Evolutionary conservation across 2,113 vertebrate genomes (phyloP).

Genomic region (Gymnarchus niloticus): DNA sequence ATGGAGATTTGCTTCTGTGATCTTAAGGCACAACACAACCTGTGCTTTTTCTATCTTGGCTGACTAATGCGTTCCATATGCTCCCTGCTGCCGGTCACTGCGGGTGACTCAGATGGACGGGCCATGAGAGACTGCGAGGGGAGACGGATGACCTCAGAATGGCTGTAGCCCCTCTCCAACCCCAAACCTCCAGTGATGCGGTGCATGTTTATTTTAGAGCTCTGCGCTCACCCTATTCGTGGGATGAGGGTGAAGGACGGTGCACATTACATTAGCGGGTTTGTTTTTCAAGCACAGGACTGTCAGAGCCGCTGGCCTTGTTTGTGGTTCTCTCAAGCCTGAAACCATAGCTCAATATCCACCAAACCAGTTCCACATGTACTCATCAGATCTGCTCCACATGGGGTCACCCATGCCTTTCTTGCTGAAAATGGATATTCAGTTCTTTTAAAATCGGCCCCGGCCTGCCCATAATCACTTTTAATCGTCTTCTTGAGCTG

Average conservation of each 20-base stretch:
- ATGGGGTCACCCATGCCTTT: not conserved
- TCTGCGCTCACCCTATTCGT: not conserved
- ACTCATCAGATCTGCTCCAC: not conserved
- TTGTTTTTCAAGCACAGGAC: not conserved
- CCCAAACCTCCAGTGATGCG: not conserved
- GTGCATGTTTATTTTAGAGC: not conserved
- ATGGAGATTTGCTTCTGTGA: not conserved
- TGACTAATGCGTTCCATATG: constrained; percentile 13
- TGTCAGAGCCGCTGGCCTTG: not conserved
- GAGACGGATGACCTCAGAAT: not conserved
- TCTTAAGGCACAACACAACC: constrained; percentile 7
- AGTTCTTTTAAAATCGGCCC: not conserved
- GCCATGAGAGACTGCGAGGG: not conserved
- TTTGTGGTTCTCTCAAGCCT: not conserved
- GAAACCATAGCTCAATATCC: not conserved
- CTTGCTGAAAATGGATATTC: not conserved
- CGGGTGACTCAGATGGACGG: not conserved
- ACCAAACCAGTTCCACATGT: not conserved
- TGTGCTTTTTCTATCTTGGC: not conserved
- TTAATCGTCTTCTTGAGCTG: not conserved
- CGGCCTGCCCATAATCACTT: not conserved
- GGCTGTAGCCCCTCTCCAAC: not conserved
- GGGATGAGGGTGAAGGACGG: not conserved
- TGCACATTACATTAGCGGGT: not conserved
- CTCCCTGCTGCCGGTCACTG: not conserved